Conservation (phyloP, 2,797 vertebrate genomes). For the Chanos chanos region DNA sequence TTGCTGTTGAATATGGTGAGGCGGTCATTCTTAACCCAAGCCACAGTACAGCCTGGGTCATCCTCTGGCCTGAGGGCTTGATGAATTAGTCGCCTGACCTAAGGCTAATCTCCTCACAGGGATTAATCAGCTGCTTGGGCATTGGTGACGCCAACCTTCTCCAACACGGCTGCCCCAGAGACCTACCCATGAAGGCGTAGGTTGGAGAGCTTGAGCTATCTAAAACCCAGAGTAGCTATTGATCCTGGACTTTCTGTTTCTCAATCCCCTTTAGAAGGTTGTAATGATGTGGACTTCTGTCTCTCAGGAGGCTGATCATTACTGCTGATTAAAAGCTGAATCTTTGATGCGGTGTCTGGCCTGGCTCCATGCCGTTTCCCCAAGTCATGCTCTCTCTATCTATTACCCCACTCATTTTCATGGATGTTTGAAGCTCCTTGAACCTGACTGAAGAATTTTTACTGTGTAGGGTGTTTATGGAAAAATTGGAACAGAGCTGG, state of each 20-base stretch:
- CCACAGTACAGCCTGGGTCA: neutral
- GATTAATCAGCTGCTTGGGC: constrained; percentile 33
- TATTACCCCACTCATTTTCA: too few relatives aligned
- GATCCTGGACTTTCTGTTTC: constrained; percentile 17
- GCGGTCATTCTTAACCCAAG: too few relatives aligned
- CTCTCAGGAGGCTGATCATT: constrained; percentile 3
- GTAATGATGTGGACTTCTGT: constrained; percentile 16
- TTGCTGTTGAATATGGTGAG: neutral
- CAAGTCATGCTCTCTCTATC: too few relatives aligned
- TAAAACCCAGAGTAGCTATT: too few relatives aligned
- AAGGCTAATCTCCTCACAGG: constrained; percentile 4
- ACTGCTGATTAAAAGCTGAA: constrained; percentile 1
- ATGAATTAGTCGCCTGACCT: neutral
- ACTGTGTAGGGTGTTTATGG: too few relatives aligned
- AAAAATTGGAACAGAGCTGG: too few relatives aligned
- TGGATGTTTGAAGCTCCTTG: too few relatives aligned
- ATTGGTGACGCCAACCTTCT: constrained; percentile 8
- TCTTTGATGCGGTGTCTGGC: neutral
- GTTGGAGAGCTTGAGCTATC: too few relatives aligned
- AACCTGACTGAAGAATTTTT: too few relatives aligned
- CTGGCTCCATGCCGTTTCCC: too few relatives aligned
- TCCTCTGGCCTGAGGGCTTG: neutral
- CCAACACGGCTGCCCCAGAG: too few relatives aligned
- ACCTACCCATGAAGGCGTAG: too few relatives aligned
- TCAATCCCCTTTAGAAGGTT: neutral